Conservation (phyloP, 1,140 invertebrate genomes). For the Maniola jurtina region DNA sequence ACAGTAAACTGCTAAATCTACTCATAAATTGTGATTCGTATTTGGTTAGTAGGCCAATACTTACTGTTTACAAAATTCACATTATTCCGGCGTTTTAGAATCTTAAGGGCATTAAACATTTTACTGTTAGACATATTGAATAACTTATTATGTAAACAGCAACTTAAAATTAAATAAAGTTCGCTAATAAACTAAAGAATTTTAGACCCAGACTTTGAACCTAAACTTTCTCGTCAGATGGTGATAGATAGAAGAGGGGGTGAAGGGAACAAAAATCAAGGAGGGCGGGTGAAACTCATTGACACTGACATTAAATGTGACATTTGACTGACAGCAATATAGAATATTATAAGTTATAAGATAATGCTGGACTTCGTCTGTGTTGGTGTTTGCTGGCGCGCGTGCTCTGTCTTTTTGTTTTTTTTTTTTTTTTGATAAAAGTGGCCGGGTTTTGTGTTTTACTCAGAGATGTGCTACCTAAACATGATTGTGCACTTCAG, state of each 20-base stretch:
- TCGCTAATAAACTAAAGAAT: slow-evolving; percentile 39
- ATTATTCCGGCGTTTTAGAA: slow-evolving; percentile 59
- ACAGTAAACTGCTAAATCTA: slow-evolving; percentile 25
- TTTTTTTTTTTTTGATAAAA: too few species aligned
- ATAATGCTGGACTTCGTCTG: too few species aligned
- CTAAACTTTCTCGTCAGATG: slow-evolving; percentile 65
- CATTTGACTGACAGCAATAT: too few species aligned
- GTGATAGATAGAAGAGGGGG: slow-evolving; percentile 26
- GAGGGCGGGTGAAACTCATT: background rate
- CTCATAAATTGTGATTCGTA: background rate
- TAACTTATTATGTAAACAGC: slow-evolving; percentile 28
- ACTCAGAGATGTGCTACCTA: too few species aligned
- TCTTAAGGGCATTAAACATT: slow-evolving; percentile 66
- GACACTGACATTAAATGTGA: background rate
- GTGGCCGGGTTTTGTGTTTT: too few species aligned
- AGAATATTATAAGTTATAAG: too few species aligned
- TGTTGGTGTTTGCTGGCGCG: too few species aligned
- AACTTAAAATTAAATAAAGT: slow-evolving; percentile 35
- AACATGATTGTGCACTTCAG: too few species aligned
- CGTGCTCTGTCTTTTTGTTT: too few species aligned
- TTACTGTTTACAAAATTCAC: slow-evolving; percentile 61
- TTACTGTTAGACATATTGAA: slow-evolving; percentile 66
- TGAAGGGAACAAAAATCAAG: slow-evolving; percentile 20
- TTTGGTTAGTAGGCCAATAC: slow-evolving; percentile 16
- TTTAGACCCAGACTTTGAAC: slow-evolving; percentile 74